Base-by-base conservation (phyloP, 2,797 vertebrate species). In the Cyclopterus lumpus region DNA sequence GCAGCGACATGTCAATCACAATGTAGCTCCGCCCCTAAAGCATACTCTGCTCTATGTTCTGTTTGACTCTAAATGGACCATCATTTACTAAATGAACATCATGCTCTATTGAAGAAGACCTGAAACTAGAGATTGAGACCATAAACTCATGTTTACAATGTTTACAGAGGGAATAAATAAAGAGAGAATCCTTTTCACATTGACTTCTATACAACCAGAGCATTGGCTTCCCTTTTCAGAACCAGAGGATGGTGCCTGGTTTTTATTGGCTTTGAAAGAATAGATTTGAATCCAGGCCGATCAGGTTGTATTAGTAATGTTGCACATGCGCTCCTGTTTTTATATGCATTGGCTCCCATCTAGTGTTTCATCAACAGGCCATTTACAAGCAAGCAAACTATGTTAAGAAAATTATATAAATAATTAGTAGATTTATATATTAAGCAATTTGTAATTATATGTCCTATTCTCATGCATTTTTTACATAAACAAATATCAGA, bases 251-350 rank as follows among this genome's bases (percentile, higher is more conserved):
- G 18, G 6, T 16, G 16, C 16, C 42, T 44, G 15, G 7, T 46
- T 16, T 44, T 58, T 30, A 42, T 54, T 32, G 24, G 2, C 16
- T 64, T 49, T 15, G 22, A 64, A 51, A n/a, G 9, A 4, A 15
- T 11, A 16, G 8, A 8, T 18, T 51, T 59, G 7, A 71, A 59
- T 66, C 8, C 14, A 65, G 8, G 26, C 6, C 8, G 32, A 5
- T 16, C 32, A n/a, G 2, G 11, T 10, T 71, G 9, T 51, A 64
- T 53, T 59, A 14, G 32, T 44, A 54, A 32, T 16, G 42, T 24
- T 42, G 26, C 55, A 67, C 59, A 70, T 14, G 42, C 26, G 49
- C 8, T 55, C 24, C 15, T 58, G 44, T 53, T 59, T 26, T 64
- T 34, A 46, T 26, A 44, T 36, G 42, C 14, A 55, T 2, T 44